Base-by-base conservation (phyloP, 2,797 vertebrate genomes). In the Phalloptychus januarius region DNA sequence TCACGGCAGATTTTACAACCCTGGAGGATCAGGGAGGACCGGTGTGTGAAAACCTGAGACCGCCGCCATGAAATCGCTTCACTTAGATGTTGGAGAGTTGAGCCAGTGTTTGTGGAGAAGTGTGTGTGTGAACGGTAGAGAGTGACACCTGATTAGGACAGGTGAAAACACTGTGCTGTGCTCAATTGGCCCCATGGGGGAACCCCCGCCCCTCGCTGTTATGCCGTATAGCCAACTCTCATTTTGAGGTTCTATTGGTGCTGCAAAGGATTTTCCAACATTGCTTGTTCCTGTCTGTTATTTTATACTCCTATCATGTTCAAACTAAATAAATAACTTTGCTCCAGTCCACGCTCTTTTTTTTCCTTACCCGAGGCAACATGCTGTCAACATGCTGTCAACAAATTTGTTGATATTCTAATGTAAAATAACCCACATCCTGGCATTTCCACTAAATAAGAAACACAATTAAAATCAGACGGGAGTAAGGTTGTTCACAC, bases 111-210 rank as follows among this genome's bases (percentile, higher is more conserved):
- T 80, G 16, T 79, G 46, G 48, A 50, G 28, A 44, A 28, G 18
- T 46, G 42, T 45, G 67, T 58, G 40, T 58, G 63, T 72, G 74
- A 42, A 46, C 79, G 54, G 82, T 63, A 28, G 33, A 58, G 76
- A 52, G 79, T 85, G 88, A 88, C 84, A 76, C 79, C 85, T 80
- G 82, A 90, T 90, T 81, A 86, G 83, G 80, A 85, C 78, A 88
- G 84, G 86, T 82, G 69, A 86, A 74, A 63, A n/a, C 74, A 31
- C 76, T 76, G 74, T 74, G 69, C 79, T 81, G 82, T 42, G 76
- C 69, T 76, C 20, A 48, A 79, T 74, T 25, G 38, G 77, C 77
- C 83, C 78, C 83, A 31, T 83, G 83, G 52, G 25, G 86, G 87
- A 79, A 74, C 52, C 80, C 1, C 76, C 74, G 72, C 72, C 58